Evolutionary conservation across 2,797 vertebrate genomes (phyloP).

Genomic region (Sebastes vulpes): DNA sequence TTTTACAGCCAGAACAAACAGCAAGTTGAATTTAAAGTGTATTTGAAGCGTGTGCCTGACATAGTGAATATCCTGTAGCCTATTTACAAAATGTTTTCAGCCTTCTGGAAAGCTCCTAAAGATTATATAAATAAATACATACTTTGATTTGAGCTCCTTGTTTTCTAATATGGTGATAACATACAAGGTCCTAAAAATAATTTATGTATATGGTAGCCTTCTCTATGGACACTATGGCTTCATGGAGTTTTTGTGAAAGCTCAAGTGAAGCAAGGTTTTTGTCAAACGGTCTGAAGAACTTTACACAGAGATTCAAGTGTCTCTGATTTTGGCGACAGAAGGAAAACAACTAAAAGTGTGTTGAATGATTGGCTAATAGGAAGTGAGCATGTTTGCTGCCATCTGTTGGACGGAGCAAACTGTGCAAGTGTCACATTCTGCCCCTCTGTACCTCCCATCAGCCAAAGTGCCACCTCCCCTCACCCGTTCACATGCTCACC

Average conservation of each 20-base stretch:
- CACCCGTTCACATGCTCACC: neutral
- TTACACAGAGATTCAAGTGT: neutral
- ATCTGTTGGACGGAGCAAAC: neutral
- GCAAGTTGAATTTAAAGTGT: neutral
- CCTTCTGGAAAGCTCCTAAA: neutral
- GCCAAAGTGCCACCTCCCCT: neutral
- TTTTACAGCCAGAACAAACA: neutral
- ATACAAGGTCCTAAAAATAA: neutral
- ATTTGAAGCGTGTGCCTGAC: neutral
- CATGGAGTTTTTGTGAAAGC: neutral
- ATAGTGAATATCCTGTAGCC: neutral
- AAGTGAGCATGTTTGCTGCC: conserved; percentile 6
- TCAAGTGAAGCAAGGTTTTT: neutral
- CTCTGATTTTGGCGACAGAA: neutral
- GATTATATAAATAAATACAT: rapidly evolving
- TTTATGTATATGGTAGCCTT: neutral
- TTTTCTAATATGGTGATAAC: neutral
- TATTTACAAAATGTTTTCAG: neutral
- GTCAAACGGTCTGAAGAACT: neutral
- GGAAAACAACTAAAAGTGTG: neutral
- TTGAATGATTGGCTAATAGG: neutral
- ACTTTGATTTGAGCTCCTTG: neutral
- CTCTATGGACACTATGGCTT: neutral
- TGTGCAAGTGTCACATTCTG: neutral
- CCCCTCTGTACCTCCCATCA: neutral